Base-by-base conservation (phyloP, 2,888 invertebrate genomes). In the Microctonus aethiopoides region DNA sequence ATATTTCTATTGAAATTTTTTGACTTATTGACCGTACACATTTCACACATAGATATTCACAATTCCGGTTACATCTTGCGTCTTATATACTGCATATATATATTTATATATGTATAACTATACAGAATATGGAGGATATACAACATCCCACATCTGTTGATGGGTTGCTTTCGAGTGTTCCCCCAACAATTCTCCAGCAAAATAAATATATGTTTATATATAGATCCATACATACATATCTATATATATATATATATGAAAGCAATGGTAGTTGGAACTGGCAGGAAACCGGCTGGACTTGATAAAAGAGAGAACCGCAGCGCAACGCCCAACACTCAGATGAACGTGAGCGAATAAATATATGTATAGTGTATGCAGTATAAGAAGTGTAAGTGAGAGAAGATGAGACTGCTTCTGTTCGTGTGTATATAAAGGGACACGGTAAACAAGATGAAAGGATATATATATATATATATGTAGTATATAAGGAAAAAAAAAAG, bases 191-290 rank as follows among this genome's bases (percentile, higher is more conserved):
- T 39, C 29, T 39, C 46, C 7, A 46, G 11, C 78, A 82, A 78
- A 83, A n/a, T n/a, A n/a, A n/a, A n/a, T n/a, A n/a, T n/a, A n/a
- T n/a, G 83, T 84, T 13, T 41, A 62, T 26, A 62, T 26, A 16
- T 26, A 56, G 13, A 39, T 36, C 36, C 11, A 36, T 36, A 36
- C 36, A 36, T 36, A 36, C n/a, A 39, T 39, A 39, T n/a, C n/a
- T 29, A 29, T 29, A 29, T 29, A 29, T 5, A 7, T 29, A 3
- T 5, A 3, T 5, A 29, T 29, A 29, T 7, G 7, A 3, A 29
- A 29, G 29, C 7, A 29, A 29, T 29, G 7, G 29, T 29, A 29
- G 29, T 85, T 86, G 87, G 87, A 88, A 88, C 88, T 87, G 16
- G 26, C 62, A 26, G 46, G 84, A 59, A 61, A 61, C 29, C 54